phyloP scores from a whole-genome alignment of 1,140 invertebrate species.

The Aphidius ervi region DNA sequence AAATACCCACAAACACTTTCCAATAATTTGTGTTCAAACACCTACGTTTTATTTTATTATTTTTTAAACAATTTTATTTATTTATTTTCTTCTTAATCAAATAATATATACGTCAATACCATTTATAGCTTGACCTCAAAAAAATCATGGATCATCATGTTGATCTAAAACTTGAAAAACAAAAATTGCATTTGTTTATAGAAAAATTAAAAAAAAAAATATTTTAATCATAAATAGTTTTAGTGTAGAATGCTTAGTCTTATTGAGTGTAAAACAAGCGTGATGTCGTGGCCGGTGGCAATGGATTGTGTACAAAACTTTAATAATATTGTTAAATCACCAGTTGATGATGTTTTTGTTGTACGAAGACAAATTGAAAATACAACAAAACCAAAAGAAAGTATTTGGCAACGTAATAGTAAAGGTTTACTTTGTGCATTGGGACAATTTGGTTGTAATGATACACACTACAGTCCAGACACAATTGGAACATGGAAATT shows the following conservation, averaged over 20 bases:
- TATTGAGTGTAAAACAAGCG: conserved; percentile 38
- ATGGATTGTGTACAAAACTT: conserved; percentile 30
- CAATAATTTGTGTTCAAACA: too few species aligned
- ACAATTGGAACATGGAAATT: conserved; percentile 47
- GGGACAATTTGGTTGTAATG: conserved; percentile 38
- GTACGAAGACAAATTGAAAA: conserved; percentile 14
- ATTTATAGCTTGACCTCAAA: too few species aligned
- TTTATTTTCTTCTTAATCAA: too few species aligned
- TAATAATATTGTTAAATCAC: conserved; percentile 20
- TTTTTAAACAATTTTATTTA: too few species aligned
- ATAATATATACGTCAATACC: too few species aligned
- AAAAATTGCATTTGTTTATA: not conserved
- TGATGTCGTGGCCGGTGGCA: conserved; percentile 38
- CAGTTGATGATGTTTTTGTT: conserved; percentile 12
- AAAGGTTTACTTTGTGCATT: conserved; percentile 41
- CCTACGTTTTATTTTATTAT: too few species aligned
- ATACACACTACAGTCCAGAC: conserved; percentile 38
- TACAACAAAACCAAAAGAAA: conserved; percentile 12
- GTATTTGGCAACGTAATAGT: conserved; percentile 36
- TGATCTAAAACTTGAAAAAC: too few species aligned
- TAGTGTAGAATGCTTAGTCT: conserved; percentile 37
- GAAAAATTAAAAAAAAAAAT: not conserved
- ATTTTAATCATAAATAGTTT: not conserved
- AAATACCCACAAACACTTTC: too few species aligned
- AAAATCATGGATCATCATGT: too few species aligned